Evolutionary conservation across 2,797 vertebrate genomes (phyloP).

Genomic region (Hapalemur alaotrensis): DNA sequence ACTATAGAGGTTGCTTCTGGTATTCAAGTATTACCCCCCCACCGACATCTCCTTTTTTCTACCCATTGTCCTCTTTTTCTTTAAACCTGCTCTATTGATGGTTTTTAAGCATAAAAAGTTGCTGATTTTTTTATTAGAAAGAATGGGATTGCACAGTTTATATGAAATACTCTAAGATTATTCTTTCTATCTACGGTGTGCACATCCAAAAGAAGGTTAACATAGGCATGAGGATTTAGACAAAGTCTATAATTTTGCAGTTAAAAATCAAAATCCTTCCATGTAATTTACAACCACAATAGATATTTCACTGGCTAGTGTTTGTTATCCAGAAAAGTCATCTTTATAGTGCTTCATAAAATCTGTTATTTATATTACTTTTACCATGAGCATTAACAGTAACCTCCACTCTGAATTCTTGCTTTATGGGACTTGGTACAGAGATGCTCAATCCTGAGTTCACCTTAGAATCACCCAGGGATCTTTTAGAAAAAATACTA

Average conservation of each 20-base stretch:
- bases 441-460: neutral
- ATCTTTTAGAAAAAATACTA: neutral
- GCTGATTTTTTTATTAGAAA: neutral
- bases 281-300: slow-evolving; percentile 63
- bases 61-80: neutral
- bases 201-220: slow-evolving; percentile 39
- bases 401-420: slow-evolving; percentile 46
- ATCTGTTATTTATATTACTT: slow-evolving; percentile 54
- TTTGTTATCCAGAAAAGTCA: slow-evolving; percentile 58
- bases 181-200: neutral
- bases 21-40: neutral
- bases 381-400: slow-evolving; percentile 40
- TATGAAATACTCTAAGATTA: slow-evolving; percentile 17
- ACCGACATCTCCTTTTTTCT: neutral
- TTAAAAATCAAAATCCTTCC: slow-evolving; percentile 67
- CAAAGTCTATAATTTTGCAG: slow-evolving; percentile 58
- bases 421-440: slow-evolving; percentile 23
- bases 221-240: slow-evolving; percentile 32
- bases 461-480: slow-evolving; percentile 40
- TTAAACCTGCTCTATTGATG: neutral
- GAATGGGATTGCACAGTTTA: slow-evolving; percentile 21
- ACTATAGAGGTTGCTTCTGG: neutral
- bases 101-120: neutral
- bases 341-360: slow-evolving; percentile 64
- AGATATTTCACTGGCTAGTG: slow-evolving; percentile 52